Evolutionary conservation across 2,797 vertebrate genomes (phyloP), one percentile per base, ranked within the genome.

Genomic region (Sebastes umbrosus): DNA sequence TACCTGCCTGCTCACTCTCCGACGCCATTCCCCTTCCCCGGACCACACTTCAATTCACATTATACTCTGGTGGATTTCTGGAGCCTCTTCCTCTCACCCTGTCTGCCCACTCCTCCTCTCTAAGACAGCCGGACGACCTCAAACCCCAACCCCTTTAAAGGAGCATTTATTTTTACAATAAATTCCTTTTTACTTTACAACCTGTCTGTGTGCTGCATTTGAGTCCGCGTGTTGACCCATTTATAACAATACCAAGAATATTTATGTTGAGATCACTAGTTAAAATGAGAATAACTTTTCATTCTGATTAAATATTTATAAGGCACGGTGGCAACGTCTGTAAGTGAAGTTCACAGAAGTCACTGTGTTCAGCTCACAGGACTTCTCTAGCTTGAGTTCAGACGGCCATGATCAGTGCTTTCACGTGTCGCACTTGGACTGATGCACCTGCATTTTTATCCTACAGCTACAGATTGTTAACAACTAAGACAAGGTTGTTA

Each of bases 371-470:
- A 63, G 4, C 2, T 74, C 12, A 36, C 20, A 27, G 13, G 31
- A 39, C 25, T 32, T 32, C 20, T 66, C 43, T 27, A 24, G 36
- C 5, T 63, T 62, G n/a, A 34, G 62, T 54, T 73, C 36, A 54
- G 55, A 75, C 39, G 7, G 25, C n/a, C 16, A 29, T 43, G 5
- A 43, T 14, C 39, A 25, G 54, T 31, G 43, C 2, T 46, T 73
- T 72, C 52, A 43, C 16, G 25, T 50, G 10, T 25, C 65, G 55
- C 32, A 36, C 16, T 68, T 73, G 39, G 11, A 32, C 58, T 43
- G 29, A 80, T 70, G 66, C 63, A 84, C 39, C 83, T 78, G 73
- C 39, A 39, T 64, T 66, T 69, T 32, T 65, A 73, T 64, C 58
- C 64, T n/a, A 5, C 16, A 59, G 68, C 72, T 7, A 64, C 54